A percentile compares a stretch with the other conserved stretches of the same genome.
Evolutionary conservation across 2,888 invertebrate species (phyloP).

Genomic region (Bruchidius siliquastri): DNA sequence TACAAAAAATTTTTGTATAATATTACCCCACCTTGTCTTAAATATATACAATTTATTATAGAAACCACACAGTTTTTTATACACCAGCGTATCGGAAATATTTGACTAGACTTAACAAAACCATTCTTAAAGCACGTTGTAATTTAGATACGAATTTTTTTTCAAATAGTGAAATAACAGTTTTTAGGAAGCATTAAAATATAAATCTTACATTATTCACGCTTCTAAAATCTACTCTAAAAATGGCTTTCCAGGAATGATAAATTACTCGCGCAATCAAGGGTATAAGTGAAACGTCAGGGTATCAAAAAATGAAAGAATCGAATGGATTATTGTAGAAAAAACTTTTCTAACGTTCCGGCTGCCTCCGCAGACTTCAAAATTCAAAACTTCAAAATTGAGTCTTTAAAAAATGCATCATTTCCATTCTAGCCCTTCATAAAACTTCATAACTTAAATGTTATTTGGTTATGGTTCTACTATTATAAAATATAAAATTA

Average conservation of each 20-base stretch:
- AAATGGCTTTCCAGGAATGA: neutral
- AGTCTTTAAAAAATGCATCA: no score
- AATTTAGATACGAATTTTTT: neutral
- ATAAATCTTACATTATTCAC: neutral
- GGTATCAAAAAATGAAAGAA: no score
- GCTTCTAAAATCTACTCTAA: neutral
- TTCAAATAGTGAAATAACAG: neutral
- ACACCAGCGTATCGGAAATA: neutral
- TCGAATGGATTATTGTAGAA: no score
- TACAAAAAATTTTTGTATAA: neutral
- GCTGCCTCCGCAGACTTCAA: no score
- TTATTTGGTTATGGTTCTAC: no score
- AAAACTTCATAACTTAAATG: no score
- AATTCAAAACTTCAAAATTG: no score
- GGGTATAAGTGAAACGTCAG: neutral
- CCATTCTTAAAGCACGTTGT: neutral
- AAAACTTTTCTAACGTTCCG: no score
- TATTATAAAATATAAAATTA: no score
- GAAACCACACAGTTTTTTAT: neutral
- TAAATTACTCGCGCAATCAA: neutral
- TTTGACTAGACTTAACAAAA: neutral
- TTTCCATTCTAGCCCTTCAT: no score
- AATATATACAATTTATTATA: neutral
- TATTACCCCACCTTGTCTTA: neutral
- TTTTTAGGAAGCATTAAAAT: neutral